These are phyloP conservation scores for Rhamnusium bicolor DNA, from an alignment of 2,888 invertebrate genomes.

Conservation along the genomic window DNA sequence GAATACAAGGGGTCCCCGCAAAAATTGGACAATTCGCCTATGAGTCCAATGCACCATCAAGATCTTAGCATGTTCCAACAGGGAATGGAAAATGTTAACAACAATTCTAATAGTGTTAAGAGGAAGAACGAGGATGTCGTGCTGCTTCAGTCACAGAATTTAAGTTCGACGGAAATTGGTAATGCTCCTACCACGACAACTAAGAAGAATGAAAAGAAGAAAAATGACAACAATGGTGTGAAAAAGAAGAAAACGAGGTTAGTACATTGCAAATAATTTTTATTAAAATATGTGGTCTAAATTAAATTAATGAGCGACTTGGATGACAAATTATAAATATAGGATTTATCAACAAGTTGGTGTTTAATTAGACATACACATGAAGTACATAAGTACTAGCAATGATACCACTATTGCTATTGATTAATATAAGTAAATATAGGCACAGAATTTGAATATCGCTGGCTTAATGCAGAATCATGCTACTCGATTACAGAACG, in stretches of 20 bases:
- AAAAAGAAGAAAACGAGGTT: slow-evolving; percentile 96
- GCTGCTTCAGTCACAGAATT: slow-evolving; percentile 70
- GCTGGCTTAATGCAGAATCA: no score
- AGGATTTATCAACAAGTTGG: not conserved
- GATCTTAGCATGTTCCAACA: slow-evolving; percentile 68
- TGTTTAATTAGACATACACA: no score
- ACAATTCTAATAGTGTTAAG: slow-evolving; percentile 57
- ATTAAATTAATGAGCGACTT: no score
- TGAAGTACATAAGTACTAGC: no score
- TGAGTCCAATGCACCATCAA: slow-evolving; percentile 68
- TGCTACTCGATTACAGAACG: no score
- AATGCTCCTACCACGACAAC: slow-evolving; percentile 70
- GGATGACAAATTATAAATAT: no score
- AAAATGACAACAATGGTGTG: slow-evolving; percentile 87
- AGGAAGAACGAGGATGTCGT: slow-evolving; percentile 69
- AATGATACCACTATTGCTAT: no score
- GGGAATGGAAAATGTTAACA: slow-evolving; percentile 61
- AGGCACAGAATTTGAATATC: no score
- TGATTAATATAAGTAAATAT: no score
- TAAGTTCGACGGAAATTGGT: slow-evolving; percentile 68
- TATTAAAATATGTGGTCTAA: not conserved
- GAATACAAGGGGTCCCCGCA: slow-evolving; percentile 71
- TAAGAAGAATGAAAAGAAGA: slow-evolving; percentile 83
- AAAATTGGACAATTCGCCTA: slow-evolving; percentile 68
- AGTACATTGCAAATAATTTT: slow-evolving; percentile 12